These are phyloP conservation scores for Karalla daura DNA, from an alignment of 2,797 vertebrate genomes.

Conservation along the genomic window DNA sequence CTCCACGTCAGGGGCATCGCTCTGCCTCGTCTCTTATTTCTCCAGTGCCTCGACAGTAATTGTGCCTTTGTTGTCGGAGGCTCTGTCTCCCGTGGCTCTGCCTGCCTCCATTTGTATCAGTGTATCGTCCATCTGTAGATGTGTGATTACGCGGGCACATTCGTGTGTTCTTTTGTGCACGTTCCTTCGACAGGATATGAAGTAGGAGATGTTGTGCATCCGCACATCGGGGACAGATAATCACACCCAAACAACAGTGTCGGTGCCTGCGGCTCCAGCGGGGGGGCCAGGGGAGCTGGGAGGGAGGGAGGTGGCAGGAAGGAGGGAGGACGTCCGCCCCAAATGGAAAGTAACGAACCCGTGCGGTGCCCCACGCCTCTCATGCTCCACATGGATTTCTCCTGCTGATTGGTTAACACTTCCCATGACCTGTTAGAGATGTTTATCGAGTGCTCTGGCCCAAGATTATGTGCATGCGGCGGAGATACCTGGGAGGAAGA, in stretches of 20 bases:
- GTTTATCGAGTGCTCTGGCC: not conserved
- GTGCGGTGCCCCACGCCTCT: not conserved
- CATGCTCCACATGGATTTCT: constrained; percentile 14
- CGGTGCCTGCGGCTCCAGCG: constrained; percentile 22
- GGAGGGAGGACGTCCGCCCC: not conserved
- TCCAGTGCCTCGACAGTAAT: not conserved
- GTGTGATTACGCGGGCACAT: constrained; percentile 7
- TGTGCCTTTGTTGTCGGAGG: not conserved
- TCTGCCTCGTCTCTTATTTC: constrained; percentile 18
- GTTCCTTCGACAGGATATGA: constrained; percentile 36
- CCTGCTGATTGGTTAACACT: constrained; percentile 10
- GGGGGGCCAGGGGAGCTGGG: not conserved
- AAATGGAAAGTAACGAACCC: constrained; percentile 27
- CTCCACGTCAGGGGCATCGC: not conserved
- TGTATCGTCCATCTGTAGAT: not conserved
- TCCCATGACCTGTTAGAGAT: constrained; percentile 12
- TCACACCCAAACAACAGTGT: constrained; percentile 56
- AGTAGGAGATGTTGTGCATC: constrained; percentile 40
- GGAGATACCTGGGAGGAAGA: not conserved
- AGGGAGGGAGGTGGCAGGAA: not conserved
- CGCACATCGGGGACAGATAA: constrained; percentile 47
- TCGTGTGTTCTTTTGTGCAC: not conserved
- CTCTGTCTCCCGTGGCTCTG: not conserved
- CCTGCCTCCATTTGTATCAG: not conserved
- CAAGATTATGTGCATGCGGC: not conserved